Percentiles rank a stretch among this genome's conserved stretches.
Conservation (phyloP, 2,888 invertebrate genomes). For the Cataglyphis albicans region DNA sequence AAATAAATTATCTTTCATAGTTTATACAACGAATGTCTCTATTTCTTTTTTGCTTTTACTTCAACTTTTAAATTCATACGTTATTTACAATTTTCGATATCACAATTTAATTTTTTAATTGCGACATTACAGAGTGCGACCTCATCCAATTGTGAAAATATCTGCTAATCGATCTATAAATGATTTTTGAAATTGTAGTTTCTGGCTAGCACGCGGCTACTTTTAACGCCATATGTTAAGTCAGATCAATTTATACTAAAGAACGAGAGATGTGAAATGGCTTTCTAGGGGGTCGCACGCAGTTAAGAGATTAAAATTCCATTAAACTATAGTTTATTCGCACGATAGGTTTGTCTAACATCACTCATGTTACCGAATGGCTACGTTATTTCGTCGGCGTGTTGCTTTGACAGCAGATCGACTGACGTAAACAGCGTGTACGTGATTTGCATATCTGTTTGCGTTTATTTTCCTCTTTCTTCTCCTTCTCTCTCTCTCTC, state of each 20-base stretch:
- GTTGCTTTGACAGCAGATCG: slow-evolving; percentile 50
- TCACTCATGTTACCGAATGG: neutral
- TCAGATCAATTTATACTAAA: neutral
- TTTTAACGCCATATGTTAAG: neutral
- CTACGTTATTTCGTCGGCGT: slow-evolving; percentile 22
- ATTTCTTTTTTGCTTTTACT: neutral
- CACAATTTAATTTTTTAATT: neutral
- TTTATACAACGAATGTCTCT: neutral
- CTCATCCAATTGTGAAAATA: neutral
- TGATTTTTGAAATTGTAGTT: neutral
- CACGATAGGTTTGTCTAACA: neutral
- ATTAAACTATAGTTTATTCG: neutral
- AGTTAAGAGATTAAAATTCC: slow-evolving; percentile 10
- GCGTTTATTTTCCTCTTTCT: slow-evolving; percentile 19
- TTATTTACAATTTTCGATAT: neutral
- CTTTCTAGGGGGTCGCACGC: neutral
- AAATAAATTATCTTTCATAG: neutral
- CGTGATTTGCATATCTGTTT: slow-evolving; percentile 61
- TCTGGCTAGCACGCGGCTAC: neutral
- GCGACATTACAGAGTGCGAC: neutral
- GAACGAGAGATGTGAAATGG: neutral
- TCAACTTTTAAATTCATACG: neutral
- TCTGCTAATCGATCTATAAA: neutral
- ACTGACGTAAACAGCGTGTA: slow-evolving; percentile 55
- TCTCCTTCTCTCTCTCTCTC: neutral